phyloP scores from a whole-genome alignment of 2,888 invertebrate genomes.

The Dasypolia templi region DNA sequence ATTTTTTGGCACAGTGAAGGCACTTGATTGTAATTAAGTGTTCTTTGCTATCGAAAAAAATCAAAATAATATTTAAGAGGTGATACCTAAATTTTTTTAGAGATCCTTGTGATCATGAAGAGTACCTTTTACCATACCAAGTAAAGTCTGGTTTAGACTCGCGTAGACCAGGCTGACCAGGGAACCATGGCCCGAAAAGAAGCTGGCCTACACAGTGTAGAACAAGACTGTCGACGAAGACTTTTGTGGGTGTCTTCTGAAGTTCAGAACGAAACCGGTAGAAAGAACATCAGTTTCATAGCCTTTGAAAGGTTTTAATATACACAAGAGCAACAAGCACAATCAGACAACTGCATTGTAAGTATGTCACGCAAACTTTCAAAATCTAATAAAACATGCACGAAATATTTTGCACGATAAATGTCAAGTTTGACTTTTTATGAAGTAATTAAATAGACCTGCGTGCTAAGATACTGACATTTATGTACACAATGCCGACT shows the following conservation, averaged over 20 bases:
- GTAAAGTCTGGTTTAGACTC: background rate
- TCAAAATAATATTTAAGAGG: background rate
- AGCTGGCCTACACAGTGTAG: background rate
- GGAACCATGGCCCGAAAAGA: background rate
- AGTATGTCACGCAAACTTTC: constrained; percentile 16
- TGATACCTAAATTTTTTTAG: background rate
- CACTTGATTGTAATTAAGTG: background rate
- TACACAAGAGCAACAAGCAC: background rate
- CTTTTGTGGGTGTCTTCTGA: background rate
- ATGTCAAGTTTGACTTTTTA: constrained; percentile 51
- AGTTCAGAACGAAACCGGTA: background rate
- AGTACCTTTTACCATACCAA: background rate
- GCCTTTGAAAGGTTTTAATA: background rate
- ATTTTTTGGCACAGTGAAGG: background rate
- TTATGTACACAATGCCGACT: constrained; percentile 54
- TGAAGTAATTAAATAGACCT: constrained; percentile 42
- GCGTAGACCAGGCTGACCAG: background rate
- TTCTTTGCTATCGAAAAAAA: background rate
- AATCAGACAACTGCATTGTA: background rate
- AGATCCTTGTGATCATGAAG: background rate
- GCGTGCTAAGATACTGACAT: constrained; percentile 57
- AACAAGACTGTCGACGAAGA: too few relatives aligned
- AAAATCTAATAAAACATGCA: constrained; percentile 10
- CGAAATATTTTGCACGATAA: constrained; percentile 25
- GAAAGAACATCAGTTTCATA: background rate